A percentile compares a stretch with the other conserved stretches of the same genome.
Conservation (phyloP, 2,888 invertebrate genomes). For the Coelinius sp. region DNA sequence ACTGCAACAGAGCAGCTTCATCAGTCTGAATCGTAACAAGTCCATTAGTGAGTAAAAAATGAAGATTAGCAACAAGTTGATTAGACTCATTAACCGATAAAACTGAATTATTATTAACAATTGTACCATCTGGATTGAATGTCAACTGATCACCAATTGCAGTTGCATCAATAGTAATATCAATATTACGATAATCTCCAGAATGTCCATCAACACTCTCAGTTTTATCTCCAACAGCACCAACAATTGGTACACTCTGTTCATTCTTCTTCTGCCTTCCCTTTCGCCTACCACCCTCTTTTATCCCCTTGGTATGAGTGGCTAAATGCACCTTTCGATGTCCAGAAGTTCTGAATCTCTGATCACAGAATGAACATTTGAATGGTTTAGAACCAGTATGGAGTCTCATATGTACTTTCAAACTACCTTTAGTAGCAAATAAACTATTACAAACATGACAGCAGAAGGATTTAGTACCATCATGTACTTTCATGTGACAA, state of each 20-base stretch:
- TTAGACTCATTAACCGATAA: conserved; percentile 59
- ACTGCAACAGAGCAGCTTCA: conserved; percentile 62
- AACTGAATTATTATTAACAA: conserved; percentile 67
- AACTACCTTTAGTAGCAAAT: conserved; percentile 78
- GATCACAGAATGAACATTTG: conserved; percentile 75
- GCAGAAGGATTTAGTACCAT: conserved; percentile 73
- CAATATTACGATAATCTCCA: conserved; percentile 50
- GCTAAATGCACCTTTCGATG: conserved; percentile 77
- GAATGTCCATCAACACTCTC: neutral
- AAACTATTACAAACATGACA: conserved; percentile 77
- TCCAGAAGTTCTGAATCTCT: conserved; percentile 78
- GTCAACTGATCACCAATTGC: conserved; percentile 57
- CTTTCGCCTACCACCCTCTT: conserved; percentile 35
- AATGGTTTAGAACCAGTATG: conserved; percentile 78
- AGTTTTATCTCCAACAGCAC: neutral
- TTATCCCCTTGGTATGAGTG: conserved; percentile 71
- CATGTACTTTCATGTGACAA: conserved; percentile 76
- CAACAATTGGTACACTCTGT: conserved; percentile 48
- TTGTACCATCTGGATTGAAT: conserved; percentile 57
- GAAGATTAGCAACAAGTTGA: conserved; percentile 63
- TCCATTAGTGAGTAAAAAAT: conserved; percentile 61
- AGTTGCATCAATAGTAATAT: conserved; percentile 52
- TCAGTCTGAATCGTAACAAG: conserved; percentile 71
- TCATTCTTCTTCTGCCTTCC: conserved; percentile 45
- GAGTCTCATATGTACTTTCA: conserved; percentile 78